phyloP scores from a whole-genome alignment of 2,113 vertebrate genomes.

The Channa maculata region DNA sequence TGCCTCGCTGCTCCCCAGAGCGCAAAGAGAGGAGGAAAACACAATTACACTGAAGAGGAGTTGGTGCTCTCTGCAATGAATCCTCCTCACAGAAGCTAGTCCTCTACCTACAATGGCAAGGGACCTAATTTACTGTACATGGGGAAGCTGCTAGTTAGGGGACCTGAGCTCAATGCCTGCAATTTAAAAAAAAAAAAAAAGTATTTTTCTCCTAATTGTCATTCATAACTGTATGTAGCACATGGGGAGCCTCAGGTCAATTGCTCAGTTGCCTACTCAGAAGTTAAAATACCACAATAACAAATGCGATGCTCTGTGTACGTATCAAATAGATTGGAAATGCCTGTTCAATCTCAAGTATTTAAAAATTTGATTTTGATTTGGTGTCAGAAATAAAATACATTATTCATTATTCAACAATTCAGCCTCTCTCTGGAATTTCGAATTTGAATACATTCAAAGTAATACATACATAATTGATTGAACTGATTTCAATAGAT shows the following conservation, averaged over 20 bases:
- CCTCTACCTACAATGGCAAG: not conserved
- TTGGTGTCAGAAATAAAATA: not conserved
- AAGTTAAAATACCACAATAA: not conserved
- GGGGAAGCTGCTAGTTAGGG: not conserved
- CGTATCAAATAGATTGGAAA: not conserved
- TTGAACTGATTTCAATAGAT: too few relatives aligned
- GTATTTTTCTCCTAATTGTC: not conserved
- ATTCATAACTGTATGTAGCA: not conserved
- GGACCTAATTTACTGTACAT: slow-evolving; percentile 9
- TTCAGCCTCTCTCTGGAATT: too few relatives aligned
- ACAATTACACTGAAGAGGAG: slow-evolving; percentile 59
- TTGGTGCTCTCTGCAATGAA: slow-evolving; percentile 34
- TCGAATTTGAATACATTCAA: too few relatives aligned
- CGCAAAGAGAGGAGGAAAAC: slow-evolving; percentile 43
- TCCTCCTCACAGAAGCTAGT: slow-evolving; percentile 17
- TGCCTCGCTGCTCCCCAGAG: slow-evolving; percentile 49
- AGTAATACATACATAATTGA: too few relatives aligned
- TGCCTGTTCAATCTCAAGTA: not conserved
- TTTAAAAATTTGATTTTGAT: not conserved
- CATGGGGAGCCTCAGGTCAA: not conserved
- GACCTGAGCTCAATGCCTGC: not conserved
- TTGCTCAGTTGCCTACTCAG: not conserved
- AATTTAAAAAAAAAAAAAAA: too few relatives aligned
- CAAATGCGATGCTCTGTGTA: not conserved
- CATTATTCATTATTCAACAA: not conserved